Evolutionary conservation across 2,888 invertebrate genomes (phyloP).

Genomic region (Hyles lineata): DNA sequence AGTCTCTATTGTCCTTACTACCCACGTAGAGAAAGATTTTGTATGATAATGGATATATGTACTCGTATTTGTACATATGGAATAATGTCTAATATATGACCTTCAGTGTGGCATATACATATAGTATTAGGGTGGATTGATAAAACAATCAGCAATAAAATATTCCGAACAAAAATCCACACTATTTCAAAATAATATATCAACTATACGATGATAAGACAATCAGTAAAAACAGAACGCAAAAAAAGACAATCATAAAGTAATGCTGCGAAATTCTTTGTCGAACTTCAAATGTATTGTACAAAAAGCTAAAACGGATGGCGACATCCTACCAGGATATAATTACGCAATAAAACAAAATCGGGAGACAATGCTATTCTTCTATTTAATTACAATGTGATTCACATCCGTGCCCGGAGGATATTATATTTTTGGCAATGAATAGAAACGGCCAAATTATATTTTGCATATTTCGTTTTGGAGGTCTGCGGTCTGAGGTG

Average conservation of each 20-base stretch:
- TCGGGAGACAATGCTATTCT: slow-evolving; percentile 29
- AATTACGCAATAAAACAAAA: slow-evolving; percentile 22
- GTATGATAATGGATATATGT: too few relatives aligned
- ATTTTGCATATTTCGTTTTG: slow-evolving; percentile 17
- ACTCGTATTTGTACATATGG: too few relatives aligned
- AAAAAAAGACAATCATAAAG: not conserved
- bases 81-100: too few relatives aligned
- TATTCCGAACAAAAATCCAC: too few relatives aligned
- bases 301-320: slow-evolving; percentile 26
- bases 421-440: slow-evolving; percentile 20
- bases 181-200: too few relatives aligned
- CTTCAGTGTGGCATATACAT: too few relatives aligned
- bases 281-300: slow-evolving; percentile 4
- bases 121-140: too few relatives aligned
- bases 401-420: slow-evolving; percentile 26
- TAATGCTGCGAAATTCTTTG: not conserved
- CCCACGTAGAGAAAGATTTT: too few relatives aligned
- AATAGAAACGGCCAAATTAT: slow-evolving; percentile 28
- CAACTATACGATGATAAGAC: not conserved
- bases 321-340: slow-evolving; percentile 17
- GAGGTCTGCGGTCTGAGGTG: not conserved
- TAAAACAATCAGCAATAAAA: too few relatives aligned
- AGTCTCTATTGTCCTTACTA: not conserved
- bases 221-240: not conserved
- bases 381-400: slow-evolving; percentile 30